Evolutionary conservation across 2,113 vertebrate genomes (phyloP), one percentile per base, ranked within the genome.

Genomic region (Coregonus clupeaformis): DNA sequence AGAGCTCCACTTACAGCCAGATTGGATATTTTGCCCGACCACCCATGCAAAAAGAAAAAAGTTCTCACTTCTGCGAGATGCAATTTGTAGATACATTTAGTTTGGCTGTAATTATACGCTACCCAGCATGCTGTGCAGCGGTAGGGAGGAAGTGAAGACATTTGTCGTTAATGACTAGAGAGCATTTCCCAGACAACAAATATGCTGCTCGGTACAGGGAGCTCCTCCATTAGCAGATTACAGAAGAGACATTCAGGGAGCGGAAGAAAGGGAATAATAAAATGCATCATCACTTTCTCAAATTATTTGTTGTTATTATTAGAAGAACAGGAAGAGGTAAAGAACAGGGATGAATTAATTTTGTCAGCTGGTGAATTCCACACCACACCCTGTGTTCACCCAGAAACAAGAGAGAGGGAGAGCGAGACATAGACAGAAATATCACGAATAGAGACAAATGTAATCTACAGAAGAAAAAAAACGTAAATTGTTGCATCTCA

Each of bases 91-190:
- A 80, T 68, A 77, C 80, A 67, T 85, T 77, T 84, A 69, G 70
- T 78, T 68, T 73, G 64, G 69, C 68, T 62, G 73, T 82, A 85
- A 89, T 87, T 86, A 87, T 76, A 81, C 67, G 73, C 77, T 82
- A 42, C 74, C 65, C 73, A 64, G 81, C 80, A 78, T 73, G 83
- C 85, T 83, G 84, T 27, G 73, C 70, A 69, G 82, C 76, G 70
- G 75, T 66, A 70, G 69, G 76, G 16, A 52, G 49, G 49, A 52
- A 82, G 76, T 69, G 71, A 71, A 80, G 72, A 77, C 77, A 77
- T 84, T 88, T 83, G 76, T 72, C 67, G 69, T 77, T 89, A 87
- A 87, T 85, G 84, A 82, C 72, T 72, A 75, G 76, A 83, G 74
- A 80, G 77, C 22, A 73, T 76, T 76, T 78, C 73, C 75, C 73